Evolutionary conservation across 2,888 invertebrate species (phyloP).

Genomic region (Lysandra coridon): DNA sequence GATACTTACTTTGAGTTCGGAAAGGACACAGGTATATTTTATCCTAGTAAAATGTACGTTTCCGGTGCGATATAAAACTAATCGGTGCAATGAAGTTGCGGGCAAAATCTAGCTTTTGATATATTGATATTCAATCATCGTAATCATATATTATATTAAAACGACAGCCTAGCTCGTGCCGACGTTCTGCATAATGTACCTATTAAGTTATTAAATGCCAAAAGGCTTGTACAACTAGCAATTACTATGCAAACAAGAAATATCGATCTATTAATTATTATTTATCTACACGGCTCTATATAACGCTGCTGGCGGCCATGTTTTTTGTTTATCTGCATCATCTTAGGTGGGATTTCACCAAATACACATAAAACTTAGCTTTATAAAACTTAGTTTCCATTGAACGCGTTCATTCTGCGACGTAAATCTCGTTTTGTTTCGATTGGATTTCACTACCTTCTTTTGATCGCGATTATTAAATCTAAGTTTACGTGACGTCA

Average conservation of each 20-base stretch:
- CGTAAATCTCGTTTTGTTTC: no score
- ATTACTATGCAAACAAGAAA: conserved; percentile 9
- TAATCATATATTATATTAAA: background rate
- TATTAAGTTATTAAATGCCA: conserved; percentile 22
- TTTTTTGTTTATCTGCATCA: background rate
- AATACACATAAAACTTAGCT: no score
- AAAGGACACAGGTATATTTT: no score
- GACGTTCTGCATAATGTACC: conserved; percentile 18
- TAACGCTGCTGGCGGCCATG: background rate
- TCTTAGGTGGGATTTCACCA: no score
- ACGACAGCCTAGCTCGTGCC: conserved; percentile 6
- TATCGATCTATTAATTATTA: conserved; percentile 15
- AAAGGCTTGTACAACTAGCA: background rate
- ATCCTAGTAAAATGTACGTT: no score
- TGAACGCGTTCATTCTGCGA: no score
- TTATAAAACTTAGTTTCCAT: no score
- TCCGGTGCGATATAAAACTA: background rate
- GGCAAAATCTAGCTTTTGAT: background rate
- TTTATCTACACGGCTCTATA: conserved; percentile 15
- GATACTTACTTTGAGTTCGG: no score
- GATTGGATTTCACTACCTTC: no score
- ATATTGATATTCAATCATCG: background rate
- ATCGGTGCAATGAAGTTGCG: background rate
- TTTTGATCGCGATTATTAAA: no score
- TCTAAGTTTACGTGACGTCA: no score